Base-by-base conservation (phyloP, 2,113 vertebrate genomes). In the Sigmodon hispidus region DNA sequence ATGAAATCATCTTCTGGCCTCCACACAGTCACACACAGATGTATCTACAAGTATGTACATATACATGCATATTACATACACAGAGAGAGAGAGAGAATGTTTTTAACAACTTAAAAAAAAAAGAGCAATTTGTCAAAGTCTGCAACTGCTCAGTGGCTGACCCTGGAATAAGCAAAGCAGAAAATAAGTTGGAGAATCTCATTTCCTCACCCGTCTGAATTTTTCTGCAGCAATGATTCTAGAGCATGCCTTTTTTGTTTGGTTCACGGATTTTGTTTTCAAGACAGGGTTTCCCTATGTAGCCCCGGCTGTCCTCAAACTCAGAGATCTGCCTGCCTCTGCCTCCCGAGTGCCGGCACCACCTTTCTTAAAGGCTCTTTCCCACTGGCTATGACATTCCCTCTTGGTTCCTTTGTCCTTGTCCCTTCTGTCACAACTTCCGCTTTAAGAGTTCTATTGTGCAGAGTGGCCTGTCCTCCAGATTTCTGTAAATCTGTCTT, bases 131-230 rank as follows among this genome's bases (percentile, higher is more conserved):
- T 79, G 36, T 63, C 55, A 34, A 96, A 88, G 70, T 13, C 70
- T 73, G 95, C 36, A 95, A 43, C 21, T 43, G 63, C 76, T 48
- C 76, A 79, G 45, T 34, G 70, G 57, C 59, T 92, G 65, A 92
- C 89, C 5, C 52, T 93, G 17, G 40, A n/a, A 80, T 80, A 87
- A 16, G 21, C 22, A 17, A 79, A 95, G 48, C 43, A 83, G 24
- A 93, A n/a, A 69, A 22, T 21, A 79, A 36, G 81, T 63, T 63
- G n/a, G 63, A 63, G 59, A 45, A 29, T 84, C 40, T 34, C 57
- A 45, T 19, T 45, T 45, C 26, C 81, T 43, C 4, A 0, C 57
- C 29, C 7, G 61, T 45, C 79, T 59, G 52, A 43, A 17, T n/a
- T 31, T 55, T 83, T 43, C 55, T 40, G 22, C 55, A 8, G 12